Evolutionary conservation across 2,113 vertebrate species (phyloP).

Genomic region (Syngnathoides biaculeatus): DNA sequence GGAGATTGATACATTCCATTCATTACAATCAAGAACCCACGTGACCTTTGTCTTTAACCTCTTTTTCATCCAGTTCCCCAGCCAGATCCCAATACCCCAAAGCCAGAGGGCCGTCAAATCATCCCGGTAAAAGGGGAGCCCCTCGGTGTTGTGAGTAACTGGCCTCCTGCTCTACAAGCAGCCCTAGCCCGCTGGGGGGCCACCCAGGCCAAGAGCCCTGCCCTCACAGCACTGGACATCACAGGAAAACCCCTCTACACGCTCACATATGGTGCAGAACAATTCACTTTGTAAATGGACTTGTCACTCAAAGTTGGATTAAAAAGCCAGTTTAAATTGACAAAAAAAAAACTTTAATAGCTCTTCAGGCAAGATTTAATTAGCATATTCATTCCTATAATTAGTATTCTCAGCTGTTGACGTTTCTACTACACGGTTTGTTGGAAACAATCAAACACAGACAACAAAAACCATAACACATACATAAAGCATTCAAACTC

Average conservation of each 20-base stretch:
- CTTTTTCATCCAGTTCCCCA: conserved; percentile 78
- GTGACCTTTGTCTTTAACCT: not conserved
- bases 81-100: conserved; percentile 94
- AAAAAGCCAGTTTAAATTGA: not conserved
- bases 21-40: not conserved
- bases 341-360: not conserved
- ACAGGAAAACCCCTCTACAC: conserved; percentile 94
- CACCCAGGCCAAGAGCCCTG: conserved; percentile 92
- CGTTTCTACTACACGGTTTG: no score
- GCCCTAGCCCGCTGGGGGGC: conserved; percentile 95
- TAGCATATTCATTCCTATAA: not conserved
- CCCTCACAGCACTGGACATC: conserved; percentile 88
- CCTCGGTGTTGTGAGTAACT: conserved; percentile 93
- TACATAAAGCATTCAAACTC: no score
- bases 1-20: not conserved
- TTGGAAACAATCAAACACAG: no score
- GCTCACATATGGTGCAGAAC: conserved; percentile 85
- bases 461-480: no score
- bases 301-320: not conserved
- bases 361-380: not conserved
- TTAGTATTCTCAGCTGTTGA: no score
- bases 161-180: conserved; percentile 94
- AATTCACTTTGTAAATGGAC: not conserved
- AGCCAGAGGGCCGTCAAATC: conserved; percentile 94
- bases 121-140: conserved; percentile 95